Percentiles rank a stretch among this genome's conserved stretches.
Conservation (phyloP, 2,113 vertebrate genomes). For the Sapajus apella region DNA sequence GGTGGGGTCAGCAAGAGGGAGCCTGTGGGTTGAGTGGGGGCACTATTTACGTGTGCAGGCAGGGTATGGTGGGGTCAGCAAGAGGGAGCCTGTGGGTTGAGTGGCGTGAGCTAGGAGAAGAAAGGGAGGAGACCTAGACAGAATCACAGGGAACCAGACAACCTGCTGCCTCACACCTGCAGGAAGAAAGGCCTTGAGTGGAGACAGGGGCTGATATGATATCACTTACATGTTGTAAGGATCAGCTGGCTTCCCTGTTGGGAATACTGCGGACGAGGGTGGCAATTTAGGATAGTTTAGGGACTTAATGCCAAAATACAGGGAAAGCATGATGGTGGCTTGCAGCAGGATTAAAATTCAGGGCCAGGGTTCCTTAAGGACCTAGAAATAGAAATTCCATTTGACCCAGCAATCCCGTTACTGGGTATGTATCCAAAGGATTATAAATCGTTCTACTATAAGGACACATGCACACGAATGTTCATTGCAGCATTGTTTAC, state of each 20-base stretch:
- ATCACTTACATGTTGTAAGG: background rate
- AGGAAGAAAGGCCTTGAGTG: background rate
- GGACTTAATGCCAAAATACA: background rate
- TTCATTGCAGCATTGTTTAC: too few relatives aligned
- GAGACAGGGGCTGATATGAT: background rate
- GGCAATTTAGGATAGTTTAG: background rate
- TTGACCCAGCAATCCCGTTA: too few relatives aligned
- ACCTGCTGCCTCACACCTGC: too few relatives aligned
- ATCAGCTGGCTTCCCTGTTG: background rate
- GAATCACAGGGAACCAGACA: background rate
- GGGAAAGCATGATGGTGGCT: background rate
- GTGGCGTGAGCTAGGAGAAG: background rate
- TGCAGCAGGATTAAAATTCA: background rate
- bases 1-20: background rate
- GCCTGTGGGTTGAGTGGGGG: background rate
- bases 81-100: background rate
- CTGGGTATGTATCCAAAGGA: too few relatives aligned
- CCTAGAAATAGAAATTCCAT: too few relatives aligned
- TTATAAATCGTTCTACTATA: too few relatives aligned
- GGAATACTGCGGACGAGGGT: background rate
- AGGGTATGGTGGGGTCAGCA: too few relatives aligned
- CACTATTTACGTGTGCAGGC: fast-evolving
- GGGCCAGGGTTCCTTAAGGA: background rate
- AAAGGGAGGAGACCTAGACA: background rate
- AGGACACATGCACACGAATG: too few relatives aligned